Percentiles rank a stretch among this genome's conserved stretches.
These are phyloP conservation scores for Heterodera schachtii DNA, from an alignment of 1,140 invertebrate genomes.

Conservation along the genomic window DNA sequence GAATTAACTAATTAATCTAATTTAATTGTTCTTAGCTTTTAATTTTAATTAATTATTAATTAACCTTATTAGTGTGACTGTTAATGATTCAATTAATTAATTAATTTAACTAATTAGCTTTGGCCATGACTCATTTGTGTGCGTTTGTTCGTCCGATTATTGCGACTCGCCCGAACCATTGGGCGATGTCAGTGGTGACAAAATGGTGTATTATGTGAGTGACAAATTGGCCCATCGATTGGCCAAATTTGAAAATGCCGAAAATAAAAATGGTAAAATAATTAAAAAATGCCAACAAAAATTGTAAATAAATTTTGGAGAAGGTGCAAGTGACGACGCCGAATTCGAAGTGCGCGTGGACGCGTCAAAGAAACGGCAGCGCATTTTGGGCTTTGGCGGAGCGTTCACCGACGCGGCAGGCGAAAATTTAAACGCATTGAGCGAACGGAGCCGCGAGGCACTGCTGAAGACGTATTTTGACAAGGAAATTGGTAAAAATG, in stretches of 20 bases:
- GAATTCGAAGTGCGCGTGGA: slow-evolving; percentile 24
- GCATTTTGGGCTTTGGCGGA: slow-evolving; percentile 68
- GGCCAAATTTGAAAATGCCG: slow-evolving; percentile 7
- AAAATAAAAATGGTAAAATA: neutral
- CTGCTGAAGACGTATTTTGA: slow-evolving; percentile 40
- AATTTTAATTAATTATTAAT: neutral
- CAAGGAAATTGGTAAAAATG: slow-evolving; percentile 28
- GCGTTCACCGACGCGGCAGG: slow-evolving; percentile 69
- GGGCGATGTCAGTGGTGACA: slow-evolving; percentile 9
- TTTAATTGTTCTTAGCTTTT: too few species aligned
- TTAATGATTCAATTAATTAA: neutral
- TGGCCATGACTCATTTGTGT: slow-evolving; percentile 34
- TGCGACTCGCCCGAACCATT: slow-evolving; percentile 28
- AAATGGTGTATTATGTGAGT: slow-evolving; percentile 31
- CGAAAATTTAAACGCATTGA: slow-evolving; percentile 62
- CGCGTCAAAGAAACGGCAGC: slow-evolving; percentile 54
- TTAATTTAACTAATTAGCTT: neutral
- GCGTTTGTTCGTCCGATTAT: slow-evolving; percentile 29
- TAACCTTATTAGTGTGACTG: neutral
- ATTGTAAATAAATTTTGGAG: neutral
- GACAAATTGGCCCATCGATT: slow-evolving; percentile 24
- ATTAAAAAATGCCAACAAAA: neutral
- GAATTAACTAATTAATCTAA: neutral
- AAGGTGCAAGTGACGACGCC: neutral
- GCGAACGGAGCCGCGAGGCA: slow-evolving; percentile 10